These are phyloP conservation scores for Drosophila histrio DNA, from an alignment of 2,888 invertebrate genomes.

Conservation along the genomic window DNA sequence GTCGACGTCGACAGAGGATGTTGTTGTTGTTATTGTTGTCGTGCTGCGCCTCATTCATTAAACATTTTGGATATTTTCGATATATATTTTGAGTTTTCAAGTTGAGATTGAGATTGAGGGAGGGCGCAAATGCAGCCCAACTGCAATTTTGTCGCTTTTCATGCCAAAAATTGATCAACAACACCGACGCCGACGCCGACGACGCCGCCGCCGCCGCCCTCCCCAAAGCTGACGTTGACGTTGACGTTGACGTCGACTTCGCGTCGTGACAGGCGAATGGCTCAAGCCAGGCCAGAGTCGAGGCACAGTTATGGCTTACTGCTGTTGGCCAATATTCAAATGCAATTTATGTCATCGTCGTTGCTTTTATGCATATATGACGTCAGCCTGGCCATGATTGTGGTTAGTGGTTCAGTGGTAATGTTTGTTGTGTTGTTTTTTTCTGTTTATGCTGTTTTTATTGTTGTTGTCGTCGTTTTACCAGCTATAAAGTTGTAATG, in stretches of 20 bases:
- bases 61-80: conserved; percentile 48
- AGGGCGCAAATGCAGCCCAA: conserved; percentile 39
- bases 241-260: conserved; percentile 32
- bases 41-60: conserved; percentile 66
- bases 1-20: conserved; percentile 67
- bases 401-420: conserved; percentile 56
- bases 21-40: conserved; percentile 27
- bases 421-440: conserved; percentile 28
- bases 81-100: conserved; percentile 5
- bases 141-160: conserved; percentile 61
- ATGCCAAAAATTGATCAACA: conserved; percentile 68
- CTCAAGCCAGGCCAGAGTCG: conserved; percentile 19
- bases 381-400: conserved; percentile 73
- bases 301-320: conserved; percentile 51
- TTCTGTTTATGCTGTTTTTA: conserved; percentile 31
- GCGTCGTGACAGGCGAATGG: conserved; percentile 72
- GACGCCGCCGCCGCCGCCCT: not conserved
- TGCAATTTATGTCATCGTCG: conserved; percentile 80
- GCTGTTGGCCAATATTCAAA: conserved; percentile 82
- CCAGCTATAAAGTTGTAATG: conserved; percentile 68
- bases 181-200: conserved; percentile 6
- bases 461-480: conserved; percentile 46
- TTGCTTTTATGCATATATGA: conserved; percentile 66
- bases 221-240: conserved; percentile 26
- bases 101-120: not conserved